Conservation (phyloP, 2,888 invertebrate species). For the Sesia apiformis region DNA sequence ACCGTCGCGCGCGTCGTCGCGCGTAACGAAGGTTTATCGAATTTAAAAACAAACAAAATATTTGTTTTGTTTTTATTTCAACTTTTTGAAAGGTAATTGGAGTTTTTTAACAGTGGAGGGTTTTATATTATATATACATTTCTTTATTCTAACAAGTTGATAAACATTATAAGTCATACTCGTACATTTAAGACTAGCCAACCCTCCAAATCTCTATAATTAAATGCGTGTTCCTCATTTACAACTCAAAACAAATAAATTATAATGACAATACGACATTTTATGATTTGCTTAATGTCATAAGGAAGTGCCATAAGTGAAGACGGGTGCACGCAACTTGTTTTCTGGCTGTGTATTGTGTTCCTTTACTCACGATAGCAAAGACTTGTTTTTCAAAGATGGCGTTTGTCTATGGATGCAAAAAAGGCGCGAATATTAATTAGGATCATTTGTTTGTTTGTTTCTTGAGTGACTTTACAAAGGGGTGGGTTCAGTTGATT, state of each 20-base stretch:
- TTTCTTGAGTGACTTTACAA: conserved; percentile 9
- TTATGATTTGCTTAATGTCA: conserved; percentile 32
- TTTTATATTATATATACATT: too few relatives aligned
- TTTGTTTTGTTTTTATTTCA: too few relatives aligned
- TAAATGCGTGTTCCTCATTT: conserved; percentile 42
- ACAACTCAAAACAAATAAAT: conserved; percentile 43
- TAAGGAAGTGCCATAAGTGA: background rate
- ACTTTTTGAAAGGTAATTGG: too few relatives aligned
- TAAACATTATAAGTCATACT: too few relatives aligned
- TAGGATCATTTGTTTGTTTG: conserved; percentile 2
- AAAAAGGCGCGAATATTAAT: background rate
- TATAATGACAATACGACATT: conserved; percentile 52
- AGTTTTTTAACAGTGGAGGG: too few relatives aligned
- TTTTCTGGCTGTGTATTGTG: background rate
- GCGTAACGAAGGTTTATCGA: too few relatives aligned
- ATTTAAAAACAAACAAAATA: too few relatives aligned
- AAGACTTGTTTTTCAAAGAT: conserved; percentile 23
- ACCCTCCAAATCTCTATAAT: conserved; percentile 24
- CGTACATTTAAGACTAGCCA: too few relatives aligned
- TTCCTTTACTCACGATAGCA: background rate
- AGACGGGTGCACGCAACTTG: background rate
- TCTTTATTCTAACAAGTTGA: too few relatives aligned
- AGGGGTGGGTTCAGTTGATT: background rate
- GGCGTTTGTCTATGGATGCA: background rate
- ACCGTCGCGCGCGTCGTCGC: too few relatives aligned